Base-by-base conservation (phyloP, 2,888 invertebrate species). In the Agonum fuliginosum region DNA sequence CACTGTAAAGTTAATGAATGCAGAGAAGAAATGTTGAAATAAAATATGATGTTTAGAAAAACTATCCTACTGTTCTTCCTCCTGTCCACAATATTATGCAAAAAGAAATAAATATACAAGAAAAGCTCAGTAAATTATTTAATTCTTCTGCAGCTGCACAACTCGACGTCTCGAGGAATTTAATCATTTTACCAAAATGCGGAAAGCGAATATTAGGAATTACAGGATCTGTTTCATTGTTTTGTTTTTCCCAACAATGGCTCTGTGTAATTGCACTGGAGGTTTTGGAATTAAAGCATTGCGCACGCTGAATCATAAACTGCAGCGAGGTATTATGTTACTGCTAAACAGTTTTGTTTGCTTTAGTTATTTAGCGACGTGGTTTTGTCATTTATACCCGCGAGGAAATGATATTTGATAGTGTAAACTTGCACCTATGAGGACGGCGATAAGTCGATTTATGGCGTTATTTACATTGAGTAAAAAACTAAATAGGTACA, bases 91-190 rank as follows among this genome's bases (percentile, higher is more conserved):
- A n/a, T n/a, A n/a, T n/a, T n/a, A n/a, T n/a, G n/a, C n/a, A n/a
- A n/a, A n/a, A n/a, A n/a, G n/a, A n/a, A n/a, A n/a, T n/a, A n/a
- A n/a, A n/a, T n/a, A n/a, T n/a, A n/a, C n/a, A n/a, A n/a, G n/a
- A n/a, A n/a, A n/a, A n/a, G n/a, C n/a, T n/a, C n/a, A n/a, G n/a
- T n/a, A n/a, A n/a, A n/a, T n/a, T n/a, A n/a, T n/a, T n/a, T n/a
- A n/a, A n/a, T n/a, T n/a, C n/a, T n/a, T n/a, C n/a, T n/a, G n/a
- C n/a, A n/a, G n/a, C n/a, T n/a, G n/a, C n/a, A n/a, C 65, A 67
- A n/a, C 41, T 67, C 65, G 46, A 46, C 70, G 48, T 48, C 24
- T 14, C 17, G 14, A 65, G 37, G 70, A 71, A 71, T 71, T 46
- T 71, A 71, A 71, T 71, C 70, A 71, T 65, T 34, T 37, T 34